phyloP scores from a whole-genome alignment of 2,888 invertebrate genomes.

The Dichetophora obliterata region DNA sequence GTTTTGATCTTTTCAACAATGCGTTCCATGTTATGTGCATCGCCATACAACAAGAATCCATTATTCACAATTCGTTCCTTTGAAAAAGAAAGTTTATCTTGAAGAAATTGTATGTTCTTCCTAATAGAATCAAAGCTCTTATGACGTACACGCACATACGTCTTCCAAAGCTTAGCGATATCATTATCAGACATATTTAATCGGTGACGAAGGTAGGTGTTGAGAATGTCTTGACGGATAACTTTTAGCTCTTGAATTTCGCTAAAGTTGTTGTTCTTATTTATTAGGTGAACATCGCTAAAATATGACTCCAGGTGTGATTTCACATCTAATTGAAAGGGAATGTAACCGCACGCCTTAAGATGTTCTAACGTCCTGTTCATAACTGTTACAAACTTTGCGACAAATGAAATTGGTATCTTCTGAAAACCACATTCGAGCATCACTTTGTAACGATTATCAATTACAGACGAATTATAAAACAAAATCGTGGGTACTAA shows the following conservation, averaged over 20 bases:
- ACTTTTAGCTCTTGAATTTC: conserved; percentile 59
- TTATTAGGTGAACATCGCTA: conserved; percentile 50
- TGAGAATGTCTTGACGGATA: conserved; percentile 61
- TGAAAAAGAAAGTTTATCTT: conserved; percentile 73
- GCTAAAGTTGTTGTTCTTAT: conserved; percentile 42
- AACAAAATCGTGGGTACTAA: conserved; percentile 73
- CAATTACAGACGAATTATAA: conserved; percentile 72
- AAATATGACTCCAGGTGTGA: conserved; percentile 62
- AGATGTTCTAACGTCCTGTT: conserved; percentile 65
- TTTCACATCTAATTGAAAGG: conserved; percentile 65
- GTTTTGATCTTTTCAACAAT: conserved; percentile 73
- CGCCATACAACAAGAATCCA: conserved; percentile 74
- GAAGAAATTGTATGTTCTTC: conserved; percentile 72
- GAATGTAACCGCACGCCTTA: conserved; percentile 68
- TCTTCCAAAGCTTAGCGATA: conserved; percentile 64
- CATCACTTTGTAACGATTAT: conserved; percentile 75
- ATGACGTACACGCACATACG: conserved; percentile 64
- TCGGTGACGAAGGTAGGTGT: conserved; percentile 67
- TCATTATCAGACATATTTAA: conserved; percentile 67
- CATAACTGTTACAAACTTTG: conserved; percentile 65
- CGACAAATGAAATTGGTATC: conserved; percentile 66
- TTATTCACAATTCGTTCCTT: conserved; percentile 72
- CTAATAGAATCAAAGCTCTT: conserved; percentile 72
- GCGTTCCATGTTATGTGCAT: conserved; percentile 73
- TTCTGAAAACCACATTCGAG: conserved; percentile 74